phyloP scores from a whole-genome alignment of 2,888 invertebrate genomes.

The Crioceris asparagi region DNA sequence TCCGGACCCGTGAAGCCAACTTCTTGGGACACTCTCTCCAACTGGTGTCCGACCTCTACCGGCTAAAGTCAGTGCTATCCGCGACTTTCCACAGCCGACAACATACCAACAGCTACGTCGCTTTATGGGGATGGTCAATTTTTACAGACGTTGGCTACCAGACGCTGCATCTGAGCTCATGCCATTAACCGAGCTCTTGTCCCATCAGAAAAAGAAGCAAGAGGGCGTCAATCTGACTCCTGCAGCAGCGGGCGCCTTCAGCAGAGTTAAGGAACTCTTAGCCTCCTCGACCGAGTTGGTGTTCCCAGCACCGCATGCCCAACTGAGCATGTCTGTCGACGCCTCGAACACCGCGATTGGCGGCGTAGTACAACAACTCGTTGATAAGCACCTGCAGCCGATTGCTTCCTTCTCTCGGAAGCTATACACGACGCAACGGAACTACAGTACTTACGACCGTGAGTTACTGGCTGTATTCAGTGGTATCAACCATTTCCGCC shows the following conservation, averaged over 20 bases:
- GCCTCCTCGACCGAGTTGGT: neutral
- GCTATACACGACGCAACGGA: conserved; percentile 25
- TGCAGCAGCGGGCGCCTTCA: neutral
- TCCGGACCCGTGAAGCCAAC: conserved; percentile 3
- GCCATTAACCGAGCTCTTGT: conserved; percentile 1
- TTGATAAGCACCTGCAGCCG: conserved; percentile 24
- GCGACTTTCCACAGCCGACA: conserved; percentile 4
- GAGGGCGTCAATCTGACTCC: neutral
- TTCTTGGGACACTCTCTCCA: conserved; percentile 4
- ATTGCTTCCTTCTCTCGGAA: conserved; percentile 32
- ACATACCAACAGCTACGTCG: conserved; percentile 7
- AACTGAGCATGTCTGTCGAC: neutral
- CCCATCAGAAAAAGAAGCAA: neutral
- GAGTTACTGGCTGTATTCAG: conserved; percentile 10
- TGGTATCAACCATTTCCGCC: conserved; percentile 2
- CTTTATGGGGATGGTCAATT: conserved; percentile 17
- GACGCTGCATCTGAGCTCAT: conserved; percentile 8
- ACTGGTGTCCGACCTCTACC: conserved; percentile 1
- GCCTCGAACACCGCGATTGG: conserved; percentile 23
- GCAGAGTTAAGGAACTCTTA: neutral
- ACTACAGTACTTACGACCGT: conserved; percentile 28
- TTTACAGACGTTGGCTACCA: conserved; percentile 13
- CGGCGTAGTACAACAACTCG: conserved; percentile 29
- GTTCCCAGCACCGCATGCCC: neutral
- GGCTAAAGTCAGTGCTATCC: neutral